Conservation (phyloP, 2,113 vertebrate species). For the Aleadryas rufinucha region DNA sequence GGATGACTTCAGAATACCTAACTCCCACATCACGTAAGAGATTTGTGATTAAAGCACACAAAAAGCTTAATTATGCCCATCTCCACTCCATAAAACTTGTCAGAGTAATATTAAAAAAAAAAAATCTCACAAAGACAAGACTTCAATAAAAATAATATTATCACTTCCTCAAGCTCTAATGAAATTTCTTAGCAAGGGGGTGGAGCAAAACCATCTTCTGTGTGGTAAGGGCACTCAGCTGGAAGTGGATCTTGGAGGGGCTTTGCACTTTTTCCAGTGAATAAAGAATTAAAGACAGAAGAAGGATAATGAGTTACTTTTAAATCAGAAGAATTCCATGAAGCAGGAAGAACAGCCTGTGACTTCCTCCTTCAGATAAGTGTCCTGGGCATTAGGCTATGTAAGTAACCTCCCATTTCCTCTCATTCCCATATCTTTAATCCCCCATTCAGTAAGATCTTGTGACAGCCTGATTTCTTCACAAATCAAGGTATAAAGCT, state of each 20-base stretch:
- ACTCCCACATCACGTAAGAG: not conserved
- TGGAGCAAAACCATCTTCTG: not conserved
- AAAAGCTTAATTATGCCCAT: not conserved
- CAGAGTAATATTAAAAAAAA: not conserved
- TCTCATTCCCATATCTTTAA: not conserved
- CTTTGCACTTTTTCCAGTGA: not conserved
- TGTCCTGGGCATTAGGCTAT: not conserved
- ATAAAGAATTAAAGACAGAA: not conserved
- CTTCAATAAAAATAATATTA: not conserved
- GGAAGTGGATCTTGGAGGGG: not conserved
- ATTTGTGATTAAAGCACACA: not conserved
- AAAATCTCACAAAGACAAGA: not conserved
- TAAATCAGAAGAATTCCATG: not conserved
- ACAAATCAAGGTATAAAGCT: not conserved
- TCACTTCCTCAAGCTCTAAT: not conserved
- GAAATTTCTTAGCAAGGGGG: not conserved
- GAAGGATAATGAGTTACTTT: not conserved
- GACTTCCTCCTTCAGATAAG: not conserved
- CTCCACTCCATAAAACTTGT: not conserved
- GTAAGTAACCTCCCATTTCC: not conserved
- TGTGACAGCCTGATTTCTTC: not conserved
- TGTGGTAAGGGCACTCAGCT: not conserved
- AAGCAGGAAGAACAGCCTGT: not conserved
- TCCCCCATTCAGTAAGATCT: not conserved
- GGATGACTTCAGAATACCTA: not conserved